These are phyloP conservation scores for Campylomormyrus tamandua DNA, from an alignment of 2,113 vertebrate genomes.

Conservation along the genomic window DNA sequence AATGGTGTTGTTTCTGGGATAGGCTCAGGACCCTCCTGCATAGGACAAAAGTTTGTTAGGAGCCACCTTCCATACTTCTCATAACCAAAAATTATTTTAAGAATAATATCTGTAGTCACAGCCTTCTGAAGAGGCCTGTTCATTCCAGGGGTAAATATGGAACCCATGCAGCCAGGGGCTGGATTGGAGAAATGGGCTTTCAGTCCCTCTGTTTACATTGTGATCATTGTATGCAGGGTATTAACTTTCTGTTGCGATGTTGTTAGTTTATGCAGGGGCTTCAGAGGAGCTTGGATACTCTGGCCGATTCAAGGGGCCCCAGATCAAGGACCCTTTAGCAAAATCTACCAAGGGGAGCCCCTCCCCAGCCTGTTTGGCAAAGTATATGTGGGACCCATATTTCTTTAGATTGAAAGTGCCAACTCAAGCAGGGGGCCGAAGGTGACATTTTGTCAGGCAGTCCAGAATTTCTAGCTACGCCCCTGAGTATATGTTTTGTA, in stretches of 20 bases:
- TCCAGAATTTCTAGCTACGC: too few relatives aligned
- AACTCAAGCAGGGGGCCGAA: neutral
- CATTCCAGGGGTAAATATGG: neutral
- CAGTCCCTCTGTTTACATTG: neutral
- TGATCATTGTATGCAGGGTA: neutral
- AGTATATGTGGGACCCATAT: neutral
- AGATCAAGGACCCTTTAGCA: neutral
- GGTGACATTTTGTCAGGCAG: neutral
- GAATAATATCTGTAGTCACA: neutral
- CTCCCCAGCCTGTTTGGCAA: neutral
- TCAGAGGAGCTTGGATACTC: neutral
- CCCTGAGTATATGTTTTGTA: neutral
- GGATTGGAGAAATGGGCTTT: neutral
- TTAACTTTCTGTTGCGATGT: neutral
- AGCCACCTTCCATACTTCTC: neutral
- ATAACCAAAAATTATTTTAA: neutral
- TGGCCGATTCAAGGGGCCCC: neutral
- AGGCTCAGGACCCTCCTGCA: neutral
- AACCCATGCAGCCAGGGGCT: neutral
- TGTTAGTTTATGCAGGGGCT: neutral
- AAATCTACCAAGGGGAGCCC: neutral
- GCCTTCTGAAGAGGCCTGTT: neutral
- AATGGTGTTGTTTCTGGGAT: neutral
- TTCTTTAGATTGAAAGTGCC: neutral
- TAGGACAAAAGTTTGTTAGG: neutral